Evolutionary conservation across 2,113 vertebrate genomes (phyloP), one percentile per base, ranked within the genome.

Genomic region (Chiloscyllium plagiosum): DNA sequence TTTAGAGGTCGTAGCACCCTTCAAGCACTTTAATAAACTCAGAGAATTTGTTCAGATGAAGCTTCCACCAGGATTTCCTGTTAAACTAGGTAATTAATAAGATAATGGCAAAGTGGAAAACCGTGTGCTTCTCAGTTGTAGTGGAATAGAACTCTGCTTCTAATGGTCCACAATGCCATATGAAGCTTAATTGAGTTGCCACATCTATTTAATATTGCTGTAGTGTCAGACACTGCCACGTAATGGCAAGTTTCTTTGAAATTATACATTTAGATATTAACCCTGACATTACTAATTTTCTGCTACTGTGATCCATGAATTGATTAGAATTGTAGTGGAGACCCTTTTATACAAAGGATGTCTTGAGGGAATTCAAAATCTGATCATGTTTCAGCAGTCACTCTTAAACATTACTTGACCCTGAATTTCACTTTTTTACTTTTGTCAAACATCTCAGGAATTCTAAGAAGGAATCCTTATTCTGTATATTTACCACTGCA

Each of bases 11-110:
- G 98, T 99, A 94, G 99, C 99, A 97, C 99, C 99, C 96, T 99
- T 99, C 98, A 99, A 99, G 99, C 99, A 99, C 99, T 99, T 99
- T 99, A 99, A 99, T 98, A 99, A 99, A 97, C 99, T 99, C 98
- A 98, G 99, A 98, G 99, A 99, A 98, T 99, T 99, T 98, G 99
- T 99, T 97, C 99, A 99, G 97, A 99, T 99, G 99, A 99, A 99
- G 97, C 99, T 99, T 97, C 99, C 99, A 78, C 99, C 99, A 70
- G 99, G 99, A 96, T 99, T 99, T 97, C 99, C 99, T 96, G 99
- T 99, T 96, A 99, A 99, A 97, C 96, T 99, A 96, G 99, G 99
- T 99, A 97, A 98, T 98, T 76, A 5, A 80, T 26, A 76, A 76
- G 29, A 76, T 76, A 10, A 33, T 76, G 72, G 37, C 50, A 29